Conservation (phyloP, 2,113 vertebrate genomes). For the Columba janthina region DNA sequence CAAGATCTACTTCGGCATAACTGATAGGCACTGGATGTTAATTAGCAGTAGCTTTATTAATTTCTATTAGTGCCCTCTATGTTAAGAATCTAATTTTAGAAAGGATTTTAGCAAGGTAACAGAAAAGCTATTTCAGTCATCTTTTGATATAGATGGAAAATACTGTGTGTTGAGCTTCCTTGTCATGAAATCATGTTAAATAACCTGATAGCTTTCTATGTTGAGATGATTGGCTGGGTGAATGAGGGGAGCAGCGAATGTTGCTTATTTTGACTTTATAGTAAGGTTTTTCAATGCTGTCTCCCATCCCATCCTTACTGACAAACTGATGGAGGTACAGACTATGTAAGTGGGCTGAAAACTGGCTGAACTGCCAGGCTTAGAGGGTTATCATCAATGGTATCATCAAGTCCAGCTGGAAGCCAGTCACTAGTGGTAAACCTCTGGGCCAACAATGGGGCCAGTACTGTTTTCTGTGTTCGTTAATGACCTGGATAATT, state of each 20-base stretch:
- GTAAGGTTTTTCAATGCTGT: not conserved
- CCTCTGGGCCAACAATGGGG: not conserved
- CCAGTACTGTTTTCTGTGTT: not conserved
- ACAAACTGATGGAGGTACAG: not conserved
- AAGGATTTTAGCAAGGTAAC: not conserved
- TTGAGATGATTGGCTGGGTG: not conserved
- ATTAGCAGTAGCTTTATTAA: not conserved
- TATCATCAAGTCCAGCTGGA: not conserved
- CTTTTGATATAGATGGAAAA: not conserved
- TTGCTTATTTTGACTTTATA: not conserved
- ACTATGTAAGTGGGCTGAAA: not conserved
- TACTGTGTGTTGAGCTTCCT: fast-evolving
- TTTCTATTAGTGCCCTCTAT: not conserved
- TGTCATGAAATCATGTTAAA: not conserved
- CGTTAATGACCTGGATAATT: not conserved
- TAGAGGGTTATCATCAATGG: not conserved
- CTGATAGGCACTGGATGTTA: not conserved
- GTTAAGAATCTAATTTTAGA: not conserved
- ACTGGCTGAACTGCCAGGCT: not conserved
- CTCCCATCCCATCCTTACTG: not conserved
- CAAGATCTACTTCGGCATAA: not conserved
- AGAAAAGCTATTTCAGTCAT: not conserved
- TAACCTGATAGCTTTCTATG: not conserved
- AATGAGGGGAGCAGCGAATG: not conserved
- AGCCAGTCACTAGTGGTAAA: no score